phyloP scores from a whole-genome alignment of 1,140 invertebrate genomes.

The Drosophila azteca region DNA sequence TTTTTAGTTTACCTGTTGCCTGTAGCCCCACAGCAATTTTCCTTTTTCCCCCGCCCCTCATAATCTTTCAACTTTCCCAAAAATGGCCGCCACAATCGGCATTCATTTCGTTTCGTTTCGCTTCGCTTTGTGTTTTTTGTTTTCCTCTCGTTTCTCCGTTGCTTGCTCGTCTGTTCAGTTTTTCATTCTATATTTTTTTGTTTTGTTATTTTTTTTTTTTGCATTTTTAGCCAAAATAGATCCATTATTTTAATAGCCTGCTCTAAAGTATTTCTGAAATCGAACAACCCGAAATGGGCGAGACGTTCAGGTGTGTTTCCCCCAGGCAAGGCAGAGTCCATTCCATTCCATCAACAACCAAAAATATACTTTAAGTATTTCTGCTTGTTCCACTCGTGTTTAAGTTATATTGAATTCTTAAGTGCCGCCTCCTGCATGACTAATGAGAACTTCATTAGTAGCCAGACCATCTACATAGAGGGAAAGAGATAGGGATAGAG shows the following conservation, averaged over 20 bases:
- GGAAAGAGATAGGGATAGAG: neutral
- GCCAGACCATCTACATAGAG: neutral
- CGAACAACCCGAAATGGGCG: conserved; percentile 37
- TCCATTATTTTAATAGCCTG: conserved; percentile 80
- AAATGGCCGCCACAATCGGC: conserved; percentile 54
- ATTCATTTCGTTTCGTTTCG: conserved; percentile 41
- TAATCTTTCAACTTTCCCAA: conserved; percentile 22
- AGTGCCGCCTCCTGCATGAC: conserved; percentile 53
- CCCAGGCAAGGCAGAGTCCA: conserved; percentile 8
- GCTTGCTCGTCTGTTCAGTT: conserved; percentile 13
- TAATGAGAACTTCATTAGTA: conserved; percentile 75
- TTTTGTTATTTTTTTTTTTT: conserved; percentile 25
- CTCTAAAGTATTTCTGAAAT: conserved; percentile 78
- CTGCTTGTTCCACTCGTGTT: neutral
- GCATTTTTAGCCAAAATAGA: conserved; percentile 68
- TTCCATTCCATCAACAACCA: neutral
- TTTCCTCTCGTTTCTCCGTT: conserved; percentile 1
- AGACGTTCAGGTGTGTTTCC: conserved; percentile 24
- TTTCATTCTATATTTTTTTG: conserved; percentile 11
- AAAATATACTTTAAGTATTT: conserved; percentile 38
- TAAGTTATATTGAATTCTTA: conserved; percentile 45
- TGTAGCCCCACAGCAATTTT: neutral
- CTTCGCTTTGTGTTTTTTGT: conserved; percentile 27
- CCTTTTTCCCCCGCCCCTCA: conserved; percentile 2
- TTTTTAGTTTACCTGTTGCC: conserved; percentile 43